Evolutionary conservation across 1,140 invertebrate genomes (phyloP).

Genomic region (Leptonema lineaticorne): DNA sequence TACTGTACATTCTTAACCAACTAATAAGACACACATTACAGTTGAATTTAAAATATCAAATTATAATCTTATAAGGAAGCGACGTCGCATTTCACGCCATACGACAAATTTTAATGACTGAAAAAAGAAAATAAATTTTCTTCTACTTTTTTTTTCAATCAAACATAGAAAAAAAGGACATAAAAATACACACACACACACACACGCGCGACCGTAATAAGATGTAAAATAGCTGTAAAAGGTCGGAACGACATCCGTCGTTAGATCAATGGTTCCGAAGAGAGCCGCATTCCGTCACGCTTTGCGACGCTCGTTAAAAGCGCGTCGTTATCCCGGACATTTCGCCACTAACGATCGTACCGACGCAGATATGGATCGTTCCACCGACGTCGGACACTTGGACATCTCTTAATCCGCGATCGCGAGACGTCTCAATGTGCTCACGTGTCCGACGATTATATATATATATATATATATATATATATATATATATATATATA

Average conservation of each 20-base stretch:
- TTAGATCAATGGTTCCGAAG: constrained; percentile 18
- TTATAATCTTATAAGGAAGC: too few relatives aligned
- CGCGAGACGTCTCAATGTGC: neutral
- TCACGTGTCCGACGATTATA: neutral
- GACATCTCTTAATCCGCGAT: neutral
- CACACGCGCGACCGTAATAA: too few relatives aligned
- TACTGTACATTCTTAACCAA: too few relatives aligned
- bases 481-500: neutral
- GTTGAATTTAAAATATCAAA: too few relatives aligned
- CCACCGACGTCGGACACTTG: neutral
- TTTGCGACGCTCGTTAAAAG: constrained; percentile 32
- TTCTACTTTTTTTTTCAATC: too few relatives aligned
- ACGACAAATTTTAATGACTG: too few relatives aligned
- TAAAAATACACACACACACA: too few relatives aligned
- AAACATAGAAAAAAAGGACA: too few relatives aligned
- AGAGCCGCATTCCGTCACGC: constrained; percentile 37
- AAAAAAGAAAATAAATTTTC: too few relatives aligned
- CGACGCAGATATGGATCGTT: constrained; percentile 6
- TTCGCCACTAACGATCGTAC: constrained; percentile 32
- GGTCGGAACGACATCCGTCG: constrained; percentile 1
- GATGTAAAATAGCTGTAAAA: too few relatives aligned
- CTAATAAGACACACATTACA: too few relatives aligned
- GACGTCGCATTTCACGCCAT: too few relatives aligned
- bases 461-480: neutral
- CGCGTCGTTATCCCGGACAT: constrained; percentile 24